Evolutionary conservation across 2,113 vertebrate genomes (phyloP).

Genomic region (Strix aluco): DNA sequence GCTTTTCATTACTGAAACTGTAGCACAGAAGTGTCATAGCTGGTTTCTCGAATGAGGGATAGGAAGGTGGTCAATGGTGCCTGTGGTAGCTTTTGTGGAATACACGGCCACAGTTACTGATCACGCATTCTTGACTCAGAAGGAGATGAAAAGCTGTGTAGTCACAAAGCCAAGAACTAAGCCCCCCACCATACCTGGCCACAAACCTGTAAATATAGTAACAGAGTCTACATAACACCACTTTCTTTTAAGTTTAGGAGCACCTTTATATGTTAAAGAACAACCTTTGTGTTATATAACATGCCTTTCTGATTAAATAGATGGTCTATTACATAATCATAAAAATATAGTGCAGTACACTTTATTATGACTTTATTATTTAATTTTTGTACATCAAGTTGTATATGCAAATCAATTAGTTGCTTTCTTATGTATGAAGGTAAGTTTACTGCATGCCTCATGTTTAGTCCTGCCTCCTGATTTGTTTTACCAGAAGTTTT

Average conservation of each 20-base stretch:
- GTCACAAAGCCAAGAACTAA: not conserved
- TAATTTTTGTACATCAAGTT: not conserved
- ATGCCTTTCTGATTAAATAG: not conserved
- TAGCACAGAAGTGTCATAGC: not conserved
- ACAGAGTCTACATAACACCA: not conserved
- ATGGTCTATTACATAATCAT: not conserved
- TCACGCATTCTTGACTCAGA: not conserved
- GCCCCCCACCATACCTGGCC: too few relatives aligned
- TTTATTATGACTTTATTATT: not conserved
- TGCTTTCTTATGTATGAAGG: not conserved
- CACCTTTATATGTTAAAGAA: not conserved
- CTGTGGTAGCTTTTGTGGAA: not conserved
- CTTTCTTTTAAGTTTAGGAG: not conserved
- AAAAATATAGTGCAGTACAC: not conserved
- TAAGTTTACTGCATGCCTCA: not conserved
- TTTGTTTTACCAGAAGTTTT: not conserved
- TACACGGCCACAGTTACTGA: not conserved
- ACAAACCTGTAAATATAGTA: not conserved
- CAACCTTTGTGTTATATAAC: not conserved
- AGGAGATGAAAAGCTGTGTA: not conserved
- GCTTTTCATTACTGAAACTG: not conserved
- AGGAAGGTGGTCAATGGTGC: not conserved
- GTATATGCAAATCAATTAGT: not conserved
- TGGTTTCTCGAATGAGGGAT: not conserved
- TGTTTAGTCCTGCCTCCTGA: not conserved